Evolutionary conservation across 2,888 invertebrate species (phyloP), one percentile per base, ranked within the genome.

Genomic region (Cheilosia vernalis): DNA sequence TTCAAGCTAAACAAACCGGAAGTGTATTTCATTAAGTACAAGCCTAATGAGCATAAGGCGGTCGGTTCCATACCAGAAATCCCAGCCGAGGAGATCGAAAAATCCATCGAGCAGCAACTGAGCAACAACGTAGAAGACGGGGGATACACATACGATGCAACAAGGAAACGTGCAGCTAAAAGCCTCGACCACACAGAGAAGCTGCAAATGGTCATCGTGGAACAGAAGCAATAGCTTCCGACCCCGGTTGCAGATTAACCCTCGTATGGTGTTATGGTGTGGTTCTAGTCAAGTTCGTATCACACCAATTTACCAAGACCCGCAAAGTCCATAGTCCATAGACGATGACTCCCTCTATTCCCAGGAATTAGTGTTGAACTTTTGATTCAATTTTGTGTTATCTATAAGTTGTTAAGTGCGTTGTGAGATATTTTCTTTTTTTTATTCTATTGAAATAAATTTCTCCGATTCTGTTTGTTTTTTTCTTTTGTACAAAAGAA

Each of bases 11-110:
- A 94, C 92, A 95, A 95, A 90, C 95, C 95, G 19, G 95, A 95
- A 92, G 95, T 95, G 42, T 95, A 94, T 93, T 95, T 95, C 92
- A 95, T 95, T 91, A 93, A 94, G 89, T 95, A 95, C 92, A 95
- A 95, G 92, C 94, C 94, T 66, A 94, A 94, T 93, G 87, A 87
- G 51, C 73, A 77, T 56, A 56, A 61, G 13, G 55, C 70, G 13
- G 73, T 27, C 49, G 67, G 51, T 49, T 70, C 79, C 42, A 4
- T 51, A n/a, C 53, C 55, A 55, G 55, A 27, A 5, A 37, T 69
- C 21, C 58, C 83, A 63, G 42, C 70, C 24, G 70, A 84, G 17
- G 58, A 69, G 27, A 27, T 80, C 33, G 55, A 76, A 70, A 69
- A 84, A 44, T 79, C 84, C 69, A 80, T 84, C 40, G 70, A 84